These are phyloP conservation scores for Pachymerium ferrugineum DNA, from an alignment of 2,888 invertebrate species.

Conservation along the genomic window DNA sequence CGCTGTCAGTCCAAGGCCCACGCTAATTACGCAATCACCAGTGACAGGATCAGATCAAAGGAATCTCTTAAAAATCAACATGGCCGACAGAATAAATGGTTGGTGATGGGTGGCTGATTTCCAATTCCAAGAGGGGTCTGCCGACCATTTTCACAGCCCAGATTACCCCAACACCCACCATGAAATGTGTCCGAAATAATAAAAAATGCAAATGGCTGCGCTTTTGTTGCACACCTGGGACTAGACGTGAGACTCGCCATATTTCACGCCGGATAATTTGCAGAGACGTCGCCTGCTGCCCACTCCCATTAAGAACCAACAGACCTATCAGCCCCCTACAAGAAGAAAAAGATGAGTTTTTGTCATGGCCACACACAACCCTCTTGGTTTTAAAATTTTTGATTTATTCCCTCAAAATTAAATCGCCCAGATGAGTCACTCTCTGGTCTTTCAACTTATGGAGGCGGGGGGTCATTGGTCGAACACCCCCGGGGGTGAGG, in stretches of 20 bases:
- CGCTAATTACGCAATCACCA: conserved; percentile 18
- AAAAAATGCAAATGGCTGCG: conserved; percentile 31
- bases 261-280: conserved; percentile 29
- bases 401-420: conserved; percentile 32
- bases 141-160: conserved; percentile 32
- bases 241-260: not conserved
- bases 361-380: too few species aligned
- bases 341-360: conserved; percentile 9
- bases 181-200: conserved; percentile 32
- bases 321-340: conserved; percentile 9
- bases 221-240: conserved; percentile 32
- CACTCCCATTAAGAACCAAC: conserved; percentile 6
- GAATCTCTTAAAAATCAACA: not conserved
- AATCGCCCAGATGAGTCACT: conserved; percentile 31
- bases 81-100: not conserved
- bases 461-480: conserved; percentile 21
- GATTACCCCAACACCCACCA: conserved; percentile 22
- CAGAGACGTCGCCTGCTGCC: not conserved
- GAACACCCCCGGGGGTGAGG: conserved; percentile 12
- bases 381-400: conserved; percentile 27
- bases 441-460: conserved; percentile 17
- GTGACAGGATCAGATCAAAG: conserved; percentile 11
- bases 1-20: conserved; percentile 18
- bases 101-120: conserved; percentile 28
- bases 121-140: conserved; percentile 23